Evolutionary conservation across 92 coral and sea anemone genomes (phyloP), one percentile per base, ranked within the genome.

Genomic region (Metridium senile): DNA sequence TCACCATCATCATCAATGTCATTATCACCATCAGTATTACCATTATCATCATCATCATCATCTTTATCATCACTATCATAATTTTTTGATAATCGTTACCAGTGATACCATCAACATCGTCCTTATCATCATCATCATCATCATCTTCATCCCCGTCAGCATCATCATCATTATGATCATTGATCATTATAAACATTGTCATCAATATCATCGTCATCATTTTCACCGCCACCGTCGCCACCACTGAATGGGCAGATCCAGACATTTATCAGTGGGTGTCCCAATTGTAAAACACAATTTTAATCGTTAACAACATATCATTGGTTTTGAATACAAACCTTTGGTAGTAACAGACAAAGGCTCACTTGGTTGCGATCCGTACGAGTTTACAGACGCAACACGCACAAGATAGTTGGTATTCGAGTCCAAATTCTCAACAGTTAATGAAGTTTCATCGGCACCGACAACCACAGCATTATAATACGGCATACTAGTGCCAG

Each of bases 321-420:
- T 21, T 33, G 27, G 18, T 32, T 7, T 31, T 10, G 11, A 21
- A 21, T 22, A 21, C 66, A 35, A 16, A 66, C 82, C 67, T 51
- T 77, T 63, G 8, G 82, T 77, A 19, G 27, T 77, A 19, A 66
- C 65, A 33, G 0, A 30, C 0, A 77, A 47, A 7, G 49, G 64
- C 27, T 77, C 51, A 66, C 82, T 77, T 9, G 73, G 54, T 11
- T 26, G 45, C 23, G 70, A 0, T 17, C 82, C 82, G 23, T 77
- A 30, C 9, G 64, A 43, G 49, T 77, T 77, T 21, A 56, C 20
- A 31, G 79, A 57, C 51, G 23, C 23, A n/a, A 74, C 79, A 22
- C 68, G 79, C 46, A 74, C 1, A 49, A 56, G 27, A 59, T 74
- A 74, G 26, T 74, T 26, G 1, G 79, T 53, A 51, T 51, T 68